Percentiles rank a stretch among this genome's conserved stretches.
Conservation (phyloP, 1,140 invertebrate species). For the Elymnias hypermnestra region DNA sequence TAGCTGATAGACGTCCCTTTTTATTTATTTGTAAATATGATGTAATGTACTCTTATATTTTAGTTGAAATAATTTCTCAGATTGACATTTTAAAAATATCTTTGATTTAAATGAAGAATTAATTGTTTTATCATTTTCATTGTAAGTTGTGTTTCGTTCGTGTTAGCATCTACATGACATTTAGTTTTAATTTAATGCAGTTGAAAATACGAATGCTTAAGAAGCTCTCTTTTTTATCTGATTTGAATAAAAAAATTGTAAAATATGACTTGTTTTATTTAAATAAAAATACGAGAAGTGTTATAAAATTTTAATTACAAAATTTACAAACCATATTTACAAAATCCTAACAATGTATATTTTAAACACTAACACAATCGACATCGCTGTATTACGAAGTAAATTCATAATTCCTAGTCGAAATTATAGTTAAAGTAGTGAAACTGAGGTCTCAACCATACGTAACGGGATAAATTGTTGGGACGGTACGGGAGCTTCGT, state of each 20-base stretch:
- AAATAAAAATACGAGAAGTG: conserved; percentile 17
- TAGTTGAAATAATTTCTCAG: neutral
- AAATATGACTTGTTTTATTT: conserved; percentile 16
- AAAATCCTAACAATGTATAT: conserved; percentile 7
- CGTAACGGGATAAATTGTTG: no score
- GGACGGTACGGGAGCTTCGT: no score
- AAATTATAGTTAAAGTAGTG: no score
- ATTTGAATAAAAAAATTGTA: conserved; percentile 23
- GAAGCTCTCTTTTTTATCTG: conserved; percentile 27
- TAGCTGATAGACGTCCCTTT: no score
- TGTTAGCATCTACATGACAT: neutral
- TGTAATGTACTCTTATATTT: neutral
- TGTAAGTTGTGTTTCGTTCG: neutral
- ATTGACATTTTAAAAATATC: neutral
- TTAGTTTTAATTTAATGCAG: neutral
- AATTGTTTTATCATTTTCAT: neutral
- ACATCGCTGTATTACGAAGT: conserved; percentile 9
- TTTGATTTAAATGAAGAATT: neutral
- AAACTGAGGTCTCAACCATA: no score
- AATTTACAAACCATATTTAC: conserved; percentile 36
- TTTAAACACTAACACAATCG: neutral
- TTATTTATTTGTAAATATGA: conserved; percentile 6
- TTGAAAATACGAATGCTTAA: conserved; percentile 21
- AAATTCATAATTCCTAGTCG: conserved; percentile 4
- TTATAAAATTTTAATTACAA: conserved; percentile 24